Evolutionary conservation across 2,888 invertebrate species (phyloP), one percentile per base, ranked within the genome.

Genomic region (Euplagia quadripunctaria): DNA sequence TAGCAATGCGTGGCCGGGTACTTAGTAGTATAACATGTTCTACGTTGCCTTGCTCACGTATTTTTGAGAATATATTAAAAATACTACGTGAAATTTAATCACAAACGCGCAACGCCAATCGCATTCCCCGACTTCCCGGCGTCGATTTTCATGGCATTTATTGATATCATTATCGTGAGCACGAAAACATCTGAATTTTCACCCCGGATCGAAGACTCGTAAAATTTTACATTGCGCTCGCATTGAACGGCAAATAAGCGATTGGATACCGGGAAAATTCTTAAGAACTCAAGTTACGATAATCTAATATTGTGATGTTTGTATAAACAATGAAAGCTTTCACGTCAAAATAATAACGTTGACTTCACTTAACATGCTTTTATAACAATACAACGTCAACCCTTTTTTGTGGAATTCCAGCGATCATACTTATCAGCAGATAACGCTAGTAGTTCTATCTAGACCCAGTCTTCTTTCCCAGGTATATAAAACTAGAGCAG

Each of bases 131-230:
- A 20, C 20, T 16, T 64, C 64, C 41, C 14, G n/a, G 64, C 52
- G 9, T 70, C 55, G 20, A 64, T 55, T 52, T 65, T 52, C 51
- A 20, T 64, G 7, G 70, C 70, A 43, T 20, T n/a, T 31, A 55
- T 71, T 72, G 77, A 78, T 81, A 73, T 80, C 78, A 80, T 81
- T 80, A 81, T 82, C 76, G 74, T 70, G 73, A 66, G 74, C 68
- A 73, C 65, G 61, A 71, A 75, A 75, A 79, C 72, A 75, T 77
- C 68, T 70, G 74, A 80, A 78, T 78, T 77, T 74, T 69, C 71
- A 58, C 49, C 42, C 51, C n/a, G 52, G 66, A 68, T 63, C 51
- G 68, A 72, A 42, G 68, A 46, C 31, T 80, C 80, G 76, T 82
- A 77, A 82, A 80, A 80, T 74, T 80, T 80, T 73, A 73, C 66